These are phyloP conservation scores for Venturia canescens DNA, from an alignment of 1,140 invertebrate genomes.

Conservation along the genomic window DNA sequence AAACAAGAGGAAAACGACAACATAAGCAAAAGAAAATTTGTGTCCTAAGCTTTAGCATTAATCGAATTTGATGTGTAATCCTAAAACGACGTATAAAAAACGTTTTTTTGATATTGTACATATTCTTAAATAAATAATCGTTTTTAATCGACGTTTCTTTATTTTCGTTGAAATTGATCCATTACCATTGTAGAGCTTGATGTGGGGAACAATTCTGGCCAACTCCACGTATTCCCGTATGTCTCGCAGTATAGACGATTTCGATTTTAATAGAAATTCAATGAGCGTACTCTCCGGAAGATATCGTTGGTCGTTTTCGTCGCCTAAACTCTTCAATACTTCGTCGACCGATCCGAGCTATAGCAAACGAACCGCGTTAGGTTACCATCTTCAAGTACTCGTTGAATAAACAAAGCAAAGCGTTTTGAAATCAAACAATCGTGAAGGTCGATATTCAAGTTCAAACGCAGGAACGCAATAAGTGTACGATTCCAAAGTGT, in stretches of 20 bases:
- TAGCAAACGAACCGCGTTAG: background rate
- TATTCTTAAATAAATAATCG: slow-evolving; percentile 75
- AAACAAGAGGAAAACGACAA: slow-evolving; percentile 24
- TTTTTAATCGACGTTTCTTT: slow-evolving; percentile 68
- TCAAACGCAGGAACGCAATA: too few species aligned
- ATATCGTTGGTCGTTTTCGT: slow-evolving; percentile 34
- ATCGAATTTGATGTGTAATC: slow-evolving; percentile 62
- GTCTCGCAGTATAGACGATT: slow-evolving; percentile 49
- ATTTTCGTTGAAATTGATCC: background rate
- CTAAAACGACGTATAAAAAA: slow-evolving; percentile 54
- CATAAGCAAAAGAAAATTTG: slow-evolving; percentile 48
- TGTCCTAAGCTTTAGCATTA: slow-evolving; percentile 64
- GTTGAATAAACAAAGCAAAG: too few species aligned
- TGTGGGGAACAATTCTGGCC: slow-evolving; percentile 45
- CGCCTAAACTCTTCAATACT: slow-evolving; percentile 40
- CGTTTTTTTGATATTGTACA: slow-evolving; percentile 74
- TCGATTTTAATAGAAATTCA: slow-evolving; percentile 57
- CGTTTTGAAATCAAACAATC: too few species aligned
- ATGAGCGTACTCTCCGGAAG: slow-evolving; percentile 60
- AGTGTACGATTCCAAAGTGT: background rate
- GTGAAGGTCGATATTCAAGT: too few species aligned
- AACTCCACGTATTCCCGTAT: slow-evolving; percentile 52
- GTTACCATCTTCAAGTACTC: background rate
- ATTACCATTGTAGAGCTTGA: slow-evolving; percentile 63
- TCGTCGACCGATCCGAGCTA: slow-evolving; percentile 4